phyloP scores from a whole-genome alignment of 2,113 vertebrate genomes.

The Gila orcuttii region DNA sequence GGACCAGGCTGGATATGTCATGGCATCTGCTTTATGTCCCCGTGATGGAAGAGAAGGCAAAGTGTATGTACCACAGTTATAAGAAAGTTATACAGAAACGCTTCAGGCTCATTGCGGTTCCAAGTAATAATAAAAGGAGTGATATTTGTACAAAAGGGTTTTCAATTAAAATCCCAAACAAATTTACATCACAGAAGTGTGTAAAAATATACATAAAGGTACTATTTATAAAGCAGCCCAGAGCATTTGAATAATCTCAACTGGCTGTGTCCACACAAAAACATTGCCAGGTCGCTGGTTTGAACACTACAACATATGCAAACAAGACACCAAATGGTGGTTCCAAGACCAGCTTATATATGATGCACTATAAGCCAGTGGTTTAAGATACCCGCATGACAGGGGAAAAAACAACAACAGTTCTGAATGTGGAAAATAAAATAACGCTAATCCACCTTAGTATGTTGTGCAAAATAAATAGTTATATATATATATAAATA shows the following conservation, averaged over 20 bases:
- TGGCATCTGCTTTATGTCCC: constrained; percentile 35
- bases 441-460: neutral
- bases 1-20: constrained; percentile 3
- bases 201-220: constrained; percentile 22
- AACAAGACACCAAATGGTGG: constrained; percentile 4
- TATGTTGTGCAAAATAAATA: too few species aligned
- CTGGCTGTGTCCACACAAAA: constrained; percentile 41
- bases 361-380: neutral
- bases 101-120: neutral
- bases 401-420: neutral
- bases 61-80: neutral
- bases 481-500: too few species aligned
- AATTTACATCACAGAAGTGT: constrained; percentile 15
- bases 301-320: constrained; percentile 2
- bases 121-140: neutral
- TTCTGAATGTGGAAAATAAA: neutral
- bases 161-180: neutral
- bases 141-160: neutral
- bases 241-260: constrained; percentile 50
- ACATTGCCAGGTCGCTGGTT: constrained; percentile 11
- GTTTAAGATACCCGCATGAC: neutral
- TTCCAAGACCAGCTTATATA: neutral
- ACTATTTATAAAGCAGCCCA: constrained; percentile 11
- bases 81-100: neutral
- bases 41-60: constrained; percentile 4